phyloP scores from a whole-genome alignment of 2,113 vertebrate genomes.

The Mustela nigripes region DNA sequence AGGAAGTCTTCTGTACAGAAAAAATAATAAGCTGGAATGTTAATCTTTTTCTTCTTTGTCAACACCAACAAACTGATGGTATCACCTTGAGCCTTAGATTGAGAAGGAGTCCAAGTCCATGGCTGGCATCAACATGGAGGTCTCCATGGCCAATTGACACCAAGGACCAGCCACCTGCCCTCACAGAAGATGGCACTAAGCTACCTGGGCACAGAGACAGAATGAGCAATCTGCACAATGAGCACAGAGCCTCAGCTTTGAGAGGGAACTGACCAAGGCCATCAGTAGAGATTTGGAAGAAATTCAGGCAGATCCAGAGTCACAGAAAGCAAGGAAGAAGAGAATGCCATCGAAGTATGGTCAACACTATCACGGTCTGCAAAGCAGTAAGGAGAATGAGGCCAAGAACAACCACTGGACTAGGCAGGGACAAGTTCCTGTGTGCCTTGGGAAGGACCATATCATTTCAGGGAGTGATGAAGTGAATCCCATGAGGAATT shows the following conservation, averaged over 20 bases:
- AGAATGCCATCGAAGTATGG: not conserved
- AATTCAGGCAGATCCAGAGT: not conserved
- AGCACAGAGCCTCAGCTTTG: not conserved
- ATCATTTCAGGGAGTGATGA: not conserved
- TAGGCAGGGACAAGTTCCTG: not conserved
- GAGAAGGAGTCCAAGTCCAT: not conserved
- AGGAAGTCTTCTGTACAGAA: not conserved
- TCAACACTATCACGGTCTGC: not conserved
- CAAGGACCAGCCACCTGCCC: not conserved
- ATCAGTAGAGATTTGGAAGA: not conserved
- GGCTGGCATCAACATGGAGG: not conserved
- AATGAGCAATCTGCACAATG: not conserved
- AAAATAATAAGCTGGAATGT: not conserved
- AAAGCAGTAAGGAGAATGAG: not conserved
- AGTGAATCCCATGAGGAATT: not conserved
- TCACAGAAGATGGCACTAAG: not conserved
- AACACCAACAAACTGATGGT: not conserved
- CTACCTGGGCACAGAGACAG: not conserved
- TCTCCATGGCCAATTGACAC: not conserved
- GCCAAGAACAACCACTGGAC: not conserved
- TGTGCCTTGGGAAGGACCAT: not conserved
- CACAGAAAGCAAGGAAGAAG: not conserved
- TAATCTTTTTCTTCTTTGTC: not conserved
- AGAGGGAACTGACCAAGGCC: not conserved
- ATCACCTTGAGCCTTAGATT: not conserved